A percentile compares a stretch with the other conserved stretches of the same genome.
These are phyloP conservation scores for Heterochromis multidens DNA, from an alignment of 2,113 vertebrate species.

Conservation along the genomic window DNA sequence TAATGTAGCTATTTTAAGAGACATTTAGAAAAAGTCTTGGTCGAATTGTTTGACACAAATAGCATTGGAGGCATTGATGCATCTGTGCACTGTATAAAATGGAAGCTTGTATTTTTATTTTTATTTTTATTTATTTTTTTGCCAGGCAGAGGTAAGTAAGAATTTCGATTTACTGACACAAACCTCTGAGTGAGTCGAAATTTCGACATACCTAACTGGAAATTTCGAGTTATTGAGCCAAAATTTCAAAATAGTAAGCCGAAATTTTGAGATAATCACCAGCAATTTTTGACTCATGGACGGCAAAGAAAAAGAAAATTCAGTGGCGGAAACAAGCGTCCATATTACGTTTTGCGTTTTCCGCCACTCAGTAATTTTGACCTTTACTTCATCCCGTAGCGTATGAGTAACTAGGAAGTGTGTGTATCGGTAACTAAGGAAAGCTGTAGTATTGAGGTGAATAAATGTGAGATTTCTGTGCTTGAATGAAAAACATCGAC, in stretches of 20 bases:
- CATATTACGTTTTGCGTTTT: constrained; percentile 2
- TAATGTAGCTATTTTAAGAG: too few species aligned
- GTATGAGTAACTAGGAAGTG: constrained; percentile 61
- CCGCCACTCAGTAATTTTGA: background rate
- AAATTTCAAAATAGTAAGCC: background rate
- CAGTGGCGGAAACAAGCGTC: background rate
- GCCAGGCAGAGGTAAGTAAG: too few species aligned
- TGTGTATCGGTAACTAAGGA: constrained; percentile 40
- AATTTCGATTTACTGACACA: too few species aligned
- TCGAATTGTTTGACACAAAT: too few species aligned
- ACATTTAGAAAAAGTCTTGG: too few species aligned
- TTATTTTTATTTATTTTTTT: too few species aligned
- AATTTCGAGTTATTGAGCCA: background rate
- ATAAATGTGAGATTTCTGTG: background rate
- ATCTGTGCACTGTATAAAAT: too few species aligned
- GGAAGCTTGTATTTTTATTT: too few species aligned
- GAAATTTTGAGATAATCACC: background rate
- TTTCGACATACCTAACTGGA: background rate
- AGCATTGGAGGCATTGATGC: too few species aligned
- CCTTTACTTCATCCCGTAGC: constrained; percentile 40
- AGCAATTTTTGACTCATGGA: background rate
- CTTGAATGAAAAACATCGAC: background rate
- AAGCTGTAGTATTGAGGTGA: background rate
- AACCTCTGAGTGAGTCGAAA: background rate
- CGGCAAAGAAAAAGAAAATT: background rate